A percentile compares a stretch with the other conserved stretches of the same genome.
Conservation (phyloP, 2,113 vertebrate genomes). For the Cebidichthys violaceus region DNA sequence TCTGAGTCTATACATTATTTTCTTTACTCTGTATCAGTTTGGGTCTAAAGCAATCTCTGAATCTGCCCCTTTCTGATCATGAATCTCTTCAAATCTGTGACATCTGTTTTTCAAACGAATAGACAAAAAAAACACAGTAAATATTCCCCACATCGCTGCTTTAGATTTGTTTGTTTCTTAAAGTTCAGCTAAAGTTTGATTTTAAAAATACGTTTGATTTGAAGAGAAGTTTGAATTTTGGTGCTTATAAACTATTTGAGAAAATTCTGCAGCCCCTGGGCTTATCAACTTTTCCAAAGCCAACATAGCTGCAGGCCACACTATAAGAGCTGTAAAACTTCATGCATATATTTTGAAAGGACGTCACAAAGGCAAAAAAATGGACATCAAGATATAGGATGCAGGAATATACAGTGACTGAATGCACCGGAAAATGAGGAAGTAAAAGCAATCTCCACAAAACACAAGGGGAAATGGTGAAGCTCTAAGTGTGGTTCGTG, state of each 20-base stretch:
- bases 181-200: slow-evolving; percentile 4
- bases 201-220: slow-evolving; percentile 1
- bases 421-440: neutral
- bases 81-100: neutral
- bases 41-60: neutral
- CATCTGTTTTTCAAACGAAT: neutral
- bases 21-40: slow-evolving; percentile 13
- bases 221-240: neutral
- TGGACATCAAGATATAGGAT: neutral
- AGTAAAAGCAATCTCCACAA: neutral
- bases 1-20: slow-evolving; percentile 34
- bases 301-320: slow-evolving; percentile 11
- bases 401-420: neutral
- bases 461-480: neutral
- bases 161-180: neutral
- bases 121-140: neutral
- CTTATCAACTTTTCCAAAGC: neutral
- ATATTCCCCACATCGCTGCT: neutral
- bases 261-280: neutral
- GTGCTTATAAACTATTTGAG: too few species aligned
- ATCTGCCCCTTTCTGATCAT: neutral
- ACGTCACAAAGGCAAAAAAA: neutral
- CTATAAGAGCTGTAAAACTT: neutral
- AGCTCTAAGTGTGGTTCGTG: neutral
- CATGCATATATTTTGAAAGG: neutral